Percentiles rank a stretch among this genome's conserved stretches.
Evolutionary conservation across 2,888 invertebrate species (phyloP).

Genomic region (Rotaria socialis): DNA sequence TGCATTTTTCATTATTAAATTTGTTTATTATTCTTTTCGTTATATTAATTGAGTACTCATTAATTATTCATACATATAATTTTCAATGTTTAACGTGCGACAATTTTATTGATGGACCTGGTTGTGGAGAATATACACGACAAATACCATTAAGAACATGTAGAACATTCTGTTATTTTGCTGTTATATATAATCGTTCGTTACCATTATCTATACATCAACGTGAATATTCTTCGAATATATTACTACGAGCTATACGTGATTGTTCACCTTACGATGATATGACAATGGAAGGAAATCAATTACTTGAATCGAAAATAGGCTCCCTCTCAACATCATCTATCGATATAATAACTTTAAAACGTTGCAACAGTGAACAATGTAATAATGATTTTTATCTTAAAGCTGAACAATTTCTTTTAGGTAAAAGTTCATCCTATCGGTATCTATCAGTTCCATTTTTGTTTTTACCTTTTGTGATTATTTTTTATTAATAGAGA

Average conservation of each 20-base stretch:
- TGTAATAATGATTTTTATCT: constrained; percentile 35
- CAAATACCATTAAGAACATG: background rate
- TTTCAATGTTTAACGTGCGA: constrained; percentile 32
- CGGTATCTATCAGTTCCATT: background rate
- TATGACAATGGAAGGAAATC: background rate
- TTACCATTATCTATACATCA: background rate
- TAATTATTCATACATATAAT: background rate
- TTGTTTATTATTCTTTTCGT: background rate
- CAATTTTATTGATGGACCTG: constrained; percentile 17
- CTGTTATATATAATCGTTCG: constrained; percentile 3
- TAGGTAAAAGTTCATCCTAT: background rate
- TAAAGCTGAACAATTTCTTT: background rate
- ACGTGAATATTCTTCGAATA: background rate
- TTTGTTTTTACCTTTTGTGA: background rate
- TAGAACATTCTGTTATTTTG: constrained; percentile 34
- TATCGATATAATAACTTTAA: background rate
- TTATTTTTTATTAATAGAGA: constrained; percentile 1
- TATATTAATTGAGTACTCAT: background rate
- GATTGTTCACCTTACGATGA: constrained; percentile 27
- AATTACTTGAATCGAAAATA: constrained; percentile 5
- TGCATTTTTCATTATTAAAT: background rate
- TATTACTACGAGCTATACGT: background rate
- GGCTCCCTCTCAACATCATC: background rate
- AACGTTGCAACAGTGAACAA: constrained; percentile 31
- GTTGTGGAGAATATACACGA: constrained; percentile 32